Conservation (phyloP, 2,113 vertebrate genomes). For the Aphyosemion australe region DNA sequence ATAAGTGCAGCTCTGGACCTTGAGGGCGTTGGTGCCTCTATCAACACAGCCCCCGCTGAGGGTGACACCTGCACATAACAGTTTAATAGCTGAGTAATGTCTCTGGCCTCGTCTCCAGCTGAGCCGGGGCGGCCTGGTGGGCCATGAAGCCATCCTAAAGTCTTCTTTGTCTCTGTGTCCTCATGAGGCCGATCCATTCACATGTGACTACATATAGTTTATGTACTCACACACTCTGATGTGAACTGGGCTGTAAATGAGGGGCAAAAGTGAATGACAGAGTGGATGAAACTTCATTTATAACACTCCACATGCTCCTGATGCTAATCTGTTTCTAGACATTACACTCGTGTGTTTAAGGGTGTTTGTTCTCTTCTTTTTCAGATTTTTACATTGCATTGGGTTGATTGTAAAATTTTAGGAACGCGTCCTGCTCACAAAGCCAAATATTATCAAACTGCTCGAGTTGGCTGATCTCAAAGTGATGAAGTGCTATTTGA, state of each 20-base stretch:
- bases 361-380: conserved; percentile 3
- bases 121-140: conserved; percentile 46
- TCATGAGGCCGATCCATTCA: conserved; percentile 19
- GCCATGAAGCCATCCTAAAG: conserved; percentile 42
- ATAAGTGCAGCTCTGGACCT: conserved; percentile 39
- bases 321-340: conserved; percentile 34
- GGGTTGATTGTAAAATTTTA: conserved; percentile 38
- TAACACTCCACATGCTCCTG: conserved; percentile 35
- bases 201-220: conserved; percentile 9
- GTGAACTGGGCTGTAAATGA: conserved; percentile 35
- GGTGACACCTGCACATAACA: conserved; percentile 75
- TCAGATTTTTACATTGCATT: neutral
- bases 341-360: conserved; percentile 10
- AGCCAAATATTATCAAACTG: conserved; percentile 24
- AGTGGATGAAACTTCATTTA: no score
- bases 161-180: conserved; percentile 16
- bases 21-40: conserved; percentile 52
- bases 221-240: neutral
- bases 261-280: neutral
- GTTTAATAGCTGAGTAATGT: conserved; percentile 75
- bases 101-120: conserved; percentile 57
- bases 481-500: conserved; percentile 22
- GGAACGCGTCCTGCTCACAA: conserved; percentile 12
- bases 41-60: conserved; percentile 64
- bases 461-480: conserved; percentile 29